Evolutionary conservation across 2,113 vertebrate species (phyloP), one percentile per base, ranked within the genome.

Genomic region (Gorsachius goisagi): DNA sequence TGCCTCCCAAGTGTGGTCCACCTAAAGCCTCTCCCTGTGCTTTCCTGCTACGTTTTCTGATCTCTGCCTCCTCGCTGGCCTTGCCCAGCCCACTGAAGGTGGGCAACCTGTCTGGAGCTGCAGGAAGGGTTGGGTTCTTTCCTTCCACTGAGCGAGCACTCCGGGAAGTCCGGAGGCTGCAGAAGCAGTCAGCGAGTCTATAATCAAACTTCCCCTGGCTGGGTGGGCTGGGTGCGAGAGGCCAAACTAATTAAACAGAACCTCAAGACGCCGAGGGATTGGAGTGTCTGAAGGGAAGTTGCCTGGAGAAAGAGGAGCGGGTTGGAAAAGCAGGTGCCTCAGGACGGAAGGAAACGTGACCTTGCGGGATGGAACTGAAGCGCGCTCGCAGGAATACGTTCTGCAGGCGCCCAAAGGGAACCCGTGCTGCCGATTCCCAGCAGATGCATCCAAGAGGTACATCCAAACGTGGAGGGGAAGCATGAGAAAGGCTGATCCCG

Each of bases 31-130:
- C 27, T 58, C 53, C 74, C 22, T 1, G 0, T 53, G 63, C 26
- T 59, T 87, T 59, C 33, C 77, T 84, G 15, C 32, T 5, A 4
- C 8, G 3, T 59, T 80, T 80, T 27, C 49, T 26, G 45, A 71
- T 39, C 62, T 41, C 66, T 15, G 21, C 9, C 59, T 73, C 44
- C 63, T 50, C 27, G 2, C 44, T 12, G 18, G 49, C 63, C 49
- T 77, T 6, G 30, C 8, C 39, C 60, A 33, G 28, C 1, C 0
- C 32, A 7, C 27, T 2, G 0, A n/a, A n/a, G 82, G 13, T 1
- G 26, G 30, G 26, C 27, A 53, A 23, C 32, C 56, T 66, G 9
- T 7, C 7, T 10, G 30, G 77, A 62, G 30, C 2, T n/a, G 41
- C 5, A 50, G 27, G 16, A 52, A 44, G 11, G 32, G 37, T 17